Conservation (phyloP, 2,113 vertebrate genomes). For the Papio anubis region DNA sequence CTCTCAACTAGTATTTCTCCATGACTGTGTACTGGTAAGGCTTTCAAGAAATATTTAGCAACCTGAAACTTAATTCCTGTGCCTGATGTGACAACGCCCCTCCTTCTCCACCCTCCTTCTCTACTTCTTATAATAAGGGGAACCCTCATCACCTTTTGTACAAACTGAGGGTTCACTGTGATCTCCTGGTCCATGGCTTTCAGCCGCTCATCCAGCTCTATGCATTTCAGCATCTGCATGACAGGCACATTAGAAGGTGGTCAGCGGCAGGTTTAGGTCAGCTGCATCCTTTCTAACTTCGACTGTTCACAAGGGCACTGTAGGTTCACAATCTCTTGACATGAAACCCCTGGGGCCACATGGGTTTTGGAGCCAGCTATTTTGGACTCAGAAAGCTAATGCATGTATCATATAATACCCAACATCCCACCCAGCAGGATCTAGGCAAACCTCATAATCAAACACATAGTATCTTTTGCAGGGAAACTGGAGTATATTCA, state of each 20-base stretch:
- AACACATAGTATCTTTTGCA: background rate
- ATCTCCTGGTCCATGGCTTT: conserved; percentile 99
- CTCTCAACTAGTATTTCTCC: background rate
- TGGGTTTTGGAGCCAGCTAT: background rate
- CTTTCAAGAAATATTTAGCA: background rate
- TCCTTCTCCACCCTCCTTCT: background rate
- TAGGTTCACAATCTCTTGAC: background rate
- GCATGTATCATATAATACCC: background rate
- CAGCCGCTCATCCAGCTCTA: conserved; percentile 98
- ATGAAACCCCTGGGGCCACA: background rate
- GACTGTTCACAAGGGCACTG: background rate
- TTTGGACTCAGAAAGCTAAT: background rate
- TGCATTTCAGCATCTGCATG: conserved; percentile 98
- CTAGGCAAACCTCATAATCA: background rate
- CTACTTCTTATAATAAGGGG: background rate
- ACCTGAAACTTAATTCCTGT: background rate
- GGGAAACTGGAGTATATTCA: background rate
- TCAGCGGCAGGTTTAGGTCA: background rate
- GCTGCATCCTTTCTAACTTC: background rate
- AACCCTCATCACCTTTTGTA: conserved; percentile 93
- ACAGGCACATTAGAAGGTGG: background rate
- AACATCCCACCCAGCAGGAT: background rate
- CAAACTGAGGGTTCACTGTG: conserved; percentile 99
- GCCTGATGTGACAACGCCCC: background rate
- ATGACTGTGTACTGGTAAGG: background rate